Percentiles rank a stretch among this genome's conserved stretches.
phyloP scores from a whole-genome alignment of 2,888 invertebrate genomes.

The Sinopyrophorus schimmeli region DNA sequence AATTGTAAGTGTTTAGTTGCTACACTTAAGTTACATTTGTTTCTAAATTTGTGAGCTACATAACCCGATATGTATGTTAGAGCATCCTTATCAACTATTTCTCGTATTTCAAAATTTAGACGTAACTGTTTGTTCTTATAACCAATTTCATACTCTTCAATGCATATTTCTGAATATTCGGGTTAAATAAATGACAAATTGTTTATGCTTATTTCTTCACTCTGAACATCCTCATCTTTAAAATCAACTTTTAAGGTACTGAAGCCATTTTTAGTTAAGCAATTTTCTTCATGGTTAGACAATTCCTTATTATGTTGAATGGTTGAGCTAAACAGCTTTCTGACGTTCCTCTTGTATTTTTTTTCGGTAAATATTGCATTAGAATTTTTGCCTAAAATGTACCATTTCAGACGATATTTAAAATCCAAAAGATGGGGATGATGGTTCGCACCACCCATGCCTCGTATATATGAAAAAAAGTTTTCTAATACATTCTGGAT shows the following conservation, averaged over 20 bases:
- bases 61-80: constrained; percentile 29
- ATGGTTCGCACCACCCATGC: constrained; percentile 15
- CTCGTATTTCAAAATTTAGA: constrained; percentile 24
- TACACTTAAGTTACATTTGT: constrained; percentile 16
- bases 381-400: constrained; percentile 4
- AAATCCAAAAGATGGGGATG: constrained; percentile 9
- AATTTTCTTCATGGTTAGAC: constrained; percentile 11
- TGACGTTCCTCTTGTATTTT: constrained; percentile 7
- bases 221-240: constrained; percentile 10
- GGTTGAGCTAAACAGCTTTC: constrained; percentile 3
- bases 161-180: constrained; percentile 10
- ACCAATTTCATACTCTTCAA: too few relatives aligned
- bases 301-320: constrained; percentile 1
- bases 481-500: constrained; percentile 14
- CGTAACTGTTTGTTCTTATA: constrained; percentile 16
- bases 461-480: constrained; percentile 12
- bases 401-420: background rate
- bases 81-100: constrained; percentile 22
- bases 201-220: constrained; percentile 16
- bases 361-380: constrained; percentile 11
- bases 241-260: constrained; percentile 8
- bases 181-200: constrained; percentile 22
- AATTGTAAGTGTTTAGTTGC: background rate
- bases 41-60: constrained; percentile 26
- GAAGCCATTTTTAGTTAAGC: constrained; percentile 20